These are phyloP conservation scores for Enteromius fasciolatus DNA, from an alignment of 2,797 vertebrate species.

Conservation along the genomic window DNA sequence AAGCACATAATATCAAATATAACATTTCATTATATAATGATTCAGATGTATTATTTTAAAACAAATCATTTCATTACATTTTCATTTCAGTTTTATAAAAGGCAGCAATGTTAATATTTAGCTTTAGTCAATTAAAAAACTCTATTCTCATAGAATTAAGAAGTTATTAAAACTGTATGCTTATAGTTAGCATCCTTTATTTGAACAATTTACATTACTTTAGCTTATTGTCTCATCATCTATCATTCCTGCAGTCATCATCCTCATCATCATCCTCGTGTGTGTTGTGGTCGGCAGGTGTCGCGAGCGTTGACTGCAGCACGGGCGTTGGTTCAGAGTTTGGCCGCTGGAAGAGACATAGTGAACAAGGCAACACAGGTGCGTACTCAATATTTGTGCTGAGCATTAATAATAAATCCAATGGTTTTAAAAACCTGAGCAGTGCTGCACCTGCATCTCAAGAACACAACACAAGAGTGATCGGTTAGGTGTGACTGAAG, in stretches of 20 bases:
- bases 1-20: background rate
- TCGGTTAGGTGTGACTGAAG: background rate
- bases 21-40: too few relatives aligned
- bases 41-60: too few relatives aligned
- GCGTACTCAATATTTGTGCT: slow-evolving; percentile 26
- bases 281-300: slow-evolving; percentile 70
- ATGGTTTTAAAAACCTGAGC: background rate
- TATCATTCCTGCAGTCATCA: too few relatives aligned
- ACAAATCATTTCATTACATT: too few relatives aligned
- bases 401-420: background rate
- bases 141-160: background rate
- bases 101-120: too few relatives aligned
- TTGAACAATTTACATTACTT: background rate
- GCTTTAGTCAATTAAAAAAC: too few relatives aligned
- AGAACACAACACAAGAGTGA: background rate
- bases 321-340: slow-evolving; percentile 82
- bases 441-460: background rate
- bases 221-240: background rate
- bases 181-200: background rate
- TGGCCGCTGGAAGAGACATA: slow-evolving; percentile 84
- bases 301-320: slow-evolving; percentile 85
- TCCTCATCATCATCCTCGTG: background rate
- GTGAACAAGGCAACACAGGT: slow-evolving; percentile 86
- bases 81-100: background rate
- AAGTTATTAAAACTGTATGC: background rate